A percentile compares a stretch with the other conserved stretches of the same genome.
Conservation (phyloP, 1,140 invertebrate genomes). For the Camponotus pennsylvanicus region DNA sequence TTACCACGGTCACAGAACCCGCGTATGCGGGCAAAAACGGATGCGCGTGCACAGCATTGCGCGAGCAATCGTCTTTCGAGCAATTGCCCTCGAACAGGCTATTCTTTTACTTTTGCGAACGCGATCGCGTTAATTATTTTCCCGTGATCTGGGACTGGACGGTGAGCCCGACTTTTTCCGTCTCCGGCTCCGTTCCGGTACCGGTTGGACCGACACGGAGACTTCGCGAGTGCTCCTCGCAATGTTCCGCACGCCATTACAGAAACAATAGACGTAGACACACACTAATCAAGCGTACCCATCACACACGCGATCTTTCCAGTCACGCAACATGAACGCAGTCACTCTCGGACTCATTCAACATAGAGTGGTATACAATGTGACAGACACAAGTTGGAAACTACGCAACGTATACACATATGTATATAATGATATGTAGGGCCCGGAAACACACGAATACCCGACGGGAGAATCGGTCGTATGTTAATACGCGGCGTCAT, state of each 20-base stretch:
- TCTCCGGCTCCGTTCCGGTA: constrained; percentile 24
- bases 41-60: constrained; percentile 81
- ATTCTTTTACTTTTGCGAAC: constrained; percentile 26
- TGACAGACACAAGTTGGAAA: constrained; percentile 88
- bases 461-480: constrained; percentile 31
- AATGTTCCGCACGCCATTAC: constrained; percentile 83
- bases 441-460: constrained; percentile 35
- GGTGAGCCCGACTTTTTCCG: neutral
- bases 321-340: constrained; percentile 84
- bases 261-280: constrained; percentile 87
- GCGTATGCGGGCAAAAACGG: constrained; percentile 81
- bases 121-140: constrained; percentile 27
- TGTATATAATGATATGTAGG: constrained; percentile 64
- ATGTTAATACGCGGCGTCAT: constrained; percentile 42
- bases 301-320: constrained; percentile 83
- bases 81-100: constrained; percentile 36
- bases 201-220: constrained; percentile 43
- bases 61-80: constrained; percentile 69
- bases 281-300: constrained; percentile 86
- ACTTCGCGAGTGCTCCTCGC: constrained; percentile 76
- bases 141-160: constrained; percentile 18
- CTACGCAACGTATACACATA: constrained; percentile 79
- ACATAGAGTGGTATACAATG: constrained; percentile 85
- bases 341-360: constrained; percentile 82
- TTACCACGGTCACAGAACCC: constrained; percentile 86